Base-by-base conservation (phyloP, 2,797 vertebrate species). In the Echeneis naucrates region DNA sequence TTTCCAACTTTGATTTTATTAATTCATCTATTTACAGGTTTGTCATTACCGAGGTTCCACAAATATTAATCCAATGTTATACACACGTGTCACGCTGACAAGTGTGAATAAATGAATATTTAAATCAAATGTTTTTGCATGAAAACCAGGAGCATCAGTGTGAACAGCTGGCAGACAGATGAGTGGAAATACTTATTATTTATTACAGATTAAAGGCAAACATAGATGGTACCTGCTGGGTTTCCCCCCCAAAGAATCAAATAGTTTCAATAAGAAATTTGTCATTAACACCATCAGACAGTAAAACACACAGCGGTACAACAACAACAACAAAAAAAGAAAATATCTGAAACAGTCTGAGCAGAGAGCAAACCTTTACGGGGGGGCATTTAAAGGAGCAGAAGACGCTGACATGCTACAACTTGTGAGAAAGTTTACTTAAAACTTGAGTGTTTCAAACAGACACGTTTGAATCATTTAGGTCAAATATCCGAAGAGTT, bases 171-270 rank as follows among this genome's bases (percentile, higher is more conserved):
- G 45, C 5, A 8, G 17, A 50, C 21, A 48, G 37, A 33, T 8
- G 37, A 79, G 82, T 82, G 83, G 71, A 81, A 89, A 88, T 66
- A 42, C 27, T 77, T 44, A 42, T 77, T 47, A 42, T 92, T 94
- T 92, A 92, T 91, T 93, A 83, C 67, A 44, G 74, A 78, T 87
- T 80, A 66, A 74, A 88, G 80, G 59, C 68, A 74, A 19, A 76
- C 81, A 80, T 58, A 69, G 10, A 82, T 4, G 21, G 77, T 72
- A 44, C 61, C 72, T 71, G 38, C 68, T 40, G 27, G 17, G 21
- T 77, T 45, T 8, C 45, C 11, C 48, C 57, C 81, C 80, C n/a
- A n/a, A 82, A 82, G 64, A 74, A 53, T 50, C 76, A 68, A 64
- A 77, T 19, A 23, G 32, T 57, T 67, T 73, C 52, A 55, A 33